phyloP scores from a whole-genome alignment of 2,113 vertebrate genomes.

The Copsychus sechellarum region DNA sequence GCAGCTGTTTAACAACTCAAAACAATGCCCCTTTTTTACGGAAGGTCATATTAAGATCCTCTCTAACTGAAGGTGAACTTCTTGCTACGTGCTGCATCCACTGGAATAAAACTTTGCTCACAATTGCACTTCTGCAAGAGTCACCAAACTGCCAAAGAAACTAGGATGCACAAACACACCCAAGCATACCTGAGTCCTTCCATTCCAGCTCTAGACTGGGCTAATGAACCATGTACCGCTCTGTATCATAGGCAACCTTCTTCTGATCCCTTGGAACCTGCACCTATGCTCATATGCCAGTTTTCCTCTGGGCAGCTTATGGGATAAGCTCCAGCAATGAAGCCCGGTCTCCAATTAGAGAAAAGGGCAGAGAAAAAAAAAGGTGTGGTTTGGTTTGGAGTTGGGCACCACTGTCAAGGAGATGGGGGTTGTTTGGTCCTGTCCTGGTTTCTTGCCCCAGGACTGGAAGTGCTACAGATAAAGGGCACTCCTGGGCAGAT shows the following conservation, averaged over 20 bases:
- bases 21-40: neutral
- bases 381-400: neutral
- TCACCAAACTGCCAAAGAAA: neutral
- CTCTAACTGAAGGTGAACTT: constrained; percentile 21
- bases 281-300: neutral
- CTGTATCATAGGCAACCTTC: neutral
- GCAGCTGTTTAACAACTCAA: constrained; percentile 50
- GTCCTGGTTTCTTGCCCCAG: neutral
- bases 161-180: neutral
- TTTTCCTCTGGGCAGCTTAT: neutral
- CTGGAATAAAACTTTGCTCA: neutral
- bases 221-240: neutral
- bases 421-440: neutral
- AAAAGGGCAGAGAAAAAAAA: neutral
- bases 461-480: neutral
- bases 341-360: neutral
- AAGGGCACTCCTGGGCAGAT: neutral
- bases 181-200: neutral
- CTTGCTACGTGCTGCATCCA: neutral
- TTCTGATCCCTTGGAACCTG: neutral
- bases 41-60: constrained; percentile 30
- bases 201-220: neutral
- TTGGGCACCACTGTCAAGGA: neutral
- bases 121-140: neutral
- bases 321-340: neutral